A percentile compares a stretch with the other conserved stretches of the same genome.
Evolutionary conservation across 2,113 vertebrate genomes (phyloP).

Genomic region (Mellivora capensis): DNA sequence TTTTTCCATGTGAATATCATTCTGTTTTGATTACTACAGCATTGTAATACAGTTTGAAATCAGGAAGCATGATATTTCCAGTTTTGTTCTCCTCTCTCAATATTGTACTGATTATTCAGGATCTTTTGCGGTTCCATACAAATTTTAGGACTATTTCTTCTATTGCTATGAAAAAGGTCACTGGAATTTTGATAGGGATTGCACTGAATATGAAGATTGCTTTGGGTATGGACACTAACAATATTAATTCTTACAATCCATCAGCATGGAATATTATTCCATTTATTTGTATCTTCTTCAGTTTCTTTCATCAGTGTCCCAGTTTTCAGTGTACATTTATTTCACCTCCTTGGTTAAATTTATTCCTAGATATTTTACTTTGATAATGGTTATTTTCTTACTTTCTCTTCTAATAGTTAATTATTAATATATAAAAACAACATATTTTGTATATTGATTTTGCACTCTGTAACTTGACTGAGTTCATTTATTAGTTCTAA

Average conservation of each 20-base stretch:
- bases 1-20: neutral
- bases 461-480: neutral
- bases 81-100: neutral
- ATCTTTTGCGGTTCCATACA: neutral
- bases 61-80: neutral
- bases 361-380: neutral
- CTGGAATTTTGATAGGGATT: neutral
- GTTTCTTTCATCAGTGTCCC: neutral
- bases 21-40: neutral
- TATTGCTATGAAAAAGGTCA: neutral
- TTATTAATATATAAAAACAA: neutral
- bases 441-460: neutral
- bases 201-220: neutral
- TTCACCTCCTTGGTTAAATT: neutral
- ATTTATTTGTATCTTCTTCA: neutral
- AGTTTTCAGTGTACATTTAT: neutral
- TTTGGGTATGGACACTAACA: neutral
- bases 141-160: neutral
- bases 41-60: neutral
- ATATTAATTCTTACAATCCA: neutral
- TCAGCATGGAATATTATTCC: neutral
- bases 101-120: neutral
- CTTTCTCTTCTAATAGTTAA: neutral
- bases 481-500: neutral
- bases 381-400: neutral